Evolutionary conservation across 2,797 vertebrate species (phyloP), one percentile per base, ranked within the genome.

Genomic region (Meda fulgida): DNA sequence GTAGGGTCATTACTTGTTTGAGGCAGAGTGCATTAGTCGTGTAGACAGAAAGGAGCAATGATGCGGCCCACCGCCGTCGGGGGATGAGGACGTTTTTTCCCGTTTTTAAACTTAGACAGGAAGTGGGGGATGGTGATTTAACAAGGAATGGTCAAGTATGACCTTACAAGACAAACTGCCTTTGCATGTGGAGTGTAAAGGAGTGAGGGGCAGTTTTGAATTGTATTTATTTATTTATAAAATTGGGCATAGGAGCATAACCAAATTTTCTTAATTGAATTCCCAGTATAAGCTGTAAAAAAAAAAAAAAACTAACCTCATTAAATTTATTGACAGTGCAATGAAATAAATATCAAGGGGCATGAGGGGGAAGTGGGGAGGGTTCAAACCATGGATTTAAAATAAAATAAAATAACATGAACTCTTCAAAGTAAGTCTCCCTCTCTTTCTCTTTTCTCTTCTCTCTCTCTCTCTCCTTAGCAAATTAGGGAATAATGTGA

Each of bases 251-350:
- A 96, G 94, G 94, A 96, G 95, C 3, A 96, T 83, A 96, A 94
- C 21, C 43, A 53, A 95, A 94, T 93, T 96, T 94, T 93, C 93
- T 95, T 94, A 95, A 95, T 96, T 93, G 88, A 95, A 97, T 96
- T 95, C 95, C 94, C 94, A 86, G 90, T 92, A 92, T 95, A 96
- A 96, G 94, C 92, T 91, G 93, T 96, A 95, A 43, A 43, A 11
- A 40, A 10, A 36, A 7, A 23, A 96, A 95, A 97, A 80, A 96
- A 95, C 93, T 96, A 97, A 97, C 95, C 95, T 96, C 95, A 94
- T 97, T 96, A 96, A 94, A 96, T 97, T 96, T 97, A 98, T 97
- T 97, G 97, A 97, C 96, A 96, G 94, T 94, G 95, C 95, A 96
- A 93, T 96, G 94, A 96, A 97, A 97, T 97, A 97, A 97, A 97